Evolutionary conservation across 1,140 invertebrate genomes (phyloP).

Genomic region (Druon quercuslanigerum): DNA sequence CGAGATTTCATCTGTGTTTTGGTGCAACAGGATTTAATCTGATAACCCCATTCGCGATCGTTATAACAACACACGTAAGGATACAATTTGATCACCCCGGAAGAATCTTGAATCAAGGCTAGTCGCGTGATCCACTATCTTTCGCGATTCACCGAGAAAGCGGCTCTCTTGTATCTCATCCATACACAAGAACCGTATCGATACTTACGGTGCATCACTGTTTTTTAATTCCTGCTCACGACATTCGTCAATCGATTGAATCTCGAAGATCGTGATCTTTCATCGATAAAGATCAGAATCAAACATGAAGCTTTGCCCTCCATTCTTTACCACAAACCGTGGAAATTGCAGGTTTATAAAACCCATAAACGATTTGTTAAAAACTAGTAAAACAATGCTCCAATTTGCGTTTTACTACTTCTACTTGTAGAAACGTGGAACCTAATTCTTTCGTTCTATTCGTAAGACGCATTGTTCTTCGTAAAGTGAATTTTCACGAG

Average conservation of each 20-base stretch:
- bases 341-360: too few species aligned
- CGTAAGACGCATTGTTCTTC: slow-evolving; percentile 31
- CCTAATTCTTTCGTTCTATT: not conserved
- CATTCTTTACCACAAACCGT: too few species aligned
- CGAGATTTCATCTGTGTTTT: not conserved
- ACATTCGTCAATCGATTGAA: slow-evolving; percentile 22
- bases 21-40: not conserved
- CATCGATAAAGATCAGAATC: slow-evolving; percentile 21
- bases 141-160: slow-evolving; percentile 17
- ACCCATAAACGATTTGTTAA: too few species aligned
- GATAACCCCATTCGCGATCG: not conserved
- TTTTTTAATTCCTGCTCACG: slow-evolving; percentile 7
- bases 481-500: slow-evolving; percentile 45
- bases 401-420: not conserved
- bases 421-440: not conserved
- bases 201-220: not conserved
- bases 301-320: not conserved
- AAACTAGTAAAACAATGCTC: too few species aligned
- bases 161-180: not conserved
- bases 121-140: slow-evolving; percentile 10
- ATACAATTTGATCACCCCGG: slow-evolving; percentile 11
- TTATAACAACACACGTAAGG: not conserved
- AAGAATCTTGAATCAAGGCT: slow-evolving; percentile 8
- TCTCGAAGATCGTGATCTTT: slow-evolving; percentile 21
- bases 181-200: not conserved